Base-by-base conservation (phyloP, 1,140 invertebrate genomes). In the Schlechtendalia chinensis region DNA sequence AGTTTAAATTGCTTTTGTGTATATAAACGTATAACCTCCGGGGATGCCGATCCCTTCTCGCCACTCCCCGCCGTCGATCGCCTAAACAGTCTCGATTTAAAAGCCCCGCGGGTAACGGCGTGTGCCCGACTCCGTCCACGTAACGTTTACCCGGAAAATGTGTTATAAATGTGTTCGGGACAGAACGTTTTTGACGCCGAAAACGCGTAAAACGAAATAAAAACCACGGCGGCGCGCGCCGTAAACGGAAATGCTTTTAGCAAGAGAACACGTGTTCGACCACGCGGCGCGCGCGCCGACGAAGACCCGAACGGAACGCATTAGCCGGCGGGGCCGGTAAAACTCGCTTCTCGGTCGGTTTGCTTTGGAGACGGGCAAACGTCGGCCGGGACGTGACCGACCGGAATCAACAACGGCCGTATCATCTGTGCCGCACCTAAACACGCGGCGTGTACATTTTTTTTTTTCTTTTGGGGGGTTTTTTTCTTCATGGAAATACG, bases 1-100 rank as follows among this genome's bases (percentile, higher is more conserved):
- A 77, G 54, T 59, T 77, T 59, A 77, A 79, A 79, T 79, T 79
- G 75, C 75, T 79, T 79, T 79, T 63, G 45, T 79, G 45, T 79
- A 27, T 22, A 56, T 56, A 61, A 1, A 29, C 27, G 17, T 56
- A 59, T 39, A 77, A 39, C 16, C 75, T 45, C 39, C 56, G 32
- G 65, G 56, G 47, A 17, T 19, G 24, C 22, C 50, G 32, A 77
- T 75, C 74, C 75, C 32, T 4, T 39, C 8, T 39, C 32, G n/a
- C 39, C n/a, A n/a, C 47, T 58, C 72, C 72, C n/a, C 39, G n/a
- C n/a, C 54, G n/a, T 22, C 22, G 58, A 77, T 77, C 74, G 74
- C 61, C 61, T 77, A 77, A n/a, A 77, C 74, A 61, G 74, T 61
- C 50, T 39, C 74, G 61, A 77, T 77, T 77, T 77, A 77, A 77